phyloP scores from a whole-genome alignment of 2,113 vertebrate species.

The Mus spicilegus region DNA sequence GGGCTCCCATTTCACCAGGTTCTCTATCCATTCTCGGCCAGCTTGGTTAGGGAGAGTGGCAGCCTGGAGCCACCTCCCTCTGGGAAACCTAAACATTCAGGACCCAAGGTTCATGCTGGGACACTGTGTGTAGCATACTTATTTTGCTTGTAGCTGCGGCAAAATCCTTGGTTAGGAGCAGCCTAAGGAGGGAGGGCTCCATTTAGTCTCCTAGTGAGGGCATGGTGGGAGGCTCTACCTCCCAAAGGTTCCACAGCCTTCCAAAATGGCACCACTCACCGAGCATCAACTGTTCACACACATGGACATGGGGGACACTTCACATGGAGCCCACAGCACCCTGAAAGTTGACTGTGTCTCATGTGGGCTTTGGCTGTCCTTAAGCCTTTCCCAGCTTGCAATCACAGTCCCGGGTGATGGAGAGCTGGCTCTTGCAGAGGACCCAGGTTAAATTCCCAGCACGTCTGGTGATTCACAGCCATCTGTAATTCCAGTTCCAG shows the following conservation, averaged over 20 bases:
- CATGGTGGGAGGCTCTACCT: neutral
- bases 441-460: neutral
- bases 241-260: neutral
- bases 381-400: neutral
- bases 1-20: neutral
- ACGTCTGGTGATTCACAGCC: neutral
- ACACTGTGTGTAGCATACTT: neutral
- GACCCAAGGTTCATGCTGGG: neutral
- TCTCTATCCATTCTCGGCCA: neutral
- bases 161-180: neutral
- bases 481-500: neutral
- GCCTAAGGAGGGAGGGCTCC: neutral
- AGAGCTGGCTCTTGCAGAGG: neutral
- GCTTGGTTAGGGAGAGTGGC: rapidly evolving
- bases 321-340: neutral
- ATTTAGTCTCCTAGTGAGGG: neutral
- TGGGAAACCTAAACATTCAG: rapidly evolving
- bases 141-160: neutral
- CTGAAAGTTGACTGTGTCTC: neutral
- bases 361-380: neutral
- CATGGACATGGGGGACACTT: no score
- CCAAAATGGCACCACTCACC: neutral
- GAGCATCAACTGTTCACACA: neutral
- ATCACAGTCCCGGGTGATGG: rapidly evolving
- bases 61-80: neutral